Conservation (phyloP, 2,888 invertebrate genomes). For the Platycheirus albimanus region DNA sequence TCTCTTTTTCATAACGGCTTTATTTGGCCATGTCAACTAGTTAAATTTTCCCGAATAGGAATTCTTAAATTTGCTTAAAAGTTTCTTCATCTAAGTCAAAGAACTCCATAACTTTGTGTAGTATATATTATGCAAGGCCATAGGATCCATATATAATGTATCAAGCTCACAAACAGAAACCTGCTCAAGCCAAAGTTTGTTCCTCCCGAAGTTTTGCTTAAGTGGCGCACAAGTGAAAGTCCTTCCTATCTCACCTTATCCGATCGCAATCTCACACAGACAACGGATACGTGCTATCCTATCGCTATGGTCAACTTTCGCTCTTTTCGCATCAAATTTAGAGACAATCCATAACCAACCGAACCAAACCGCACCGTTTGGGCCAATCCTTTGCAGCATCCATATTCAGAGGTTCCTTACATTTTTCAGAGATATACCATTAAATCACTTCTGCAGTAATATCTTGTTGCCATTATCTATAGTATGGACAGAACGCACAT, state of each 20-base stretch:
- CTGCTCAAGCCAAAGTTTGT: slow-evolving; percentile 41
- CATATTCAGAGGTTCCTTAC: slow-evolving; percentile 19
- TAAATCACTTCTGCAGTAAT: slow-evolving; percentile 66
- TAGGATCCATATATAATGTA: not conserved
- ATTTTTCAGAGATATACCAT: slow-evolving; percentile 57
- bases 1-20: no score
- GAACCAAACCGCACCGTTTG: slow-evolving; percentile 48
- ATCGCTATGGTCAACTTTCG: slow-evolving; percentile 67
- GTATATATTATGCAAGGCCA: not conserved
- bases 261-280: slow-evolving; percentile 39
- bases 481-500: slow-evolving; percentile 64
- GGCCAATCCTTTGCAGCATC: slow-evolving; percentile 20
- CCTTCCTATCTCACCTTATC: slow-evolving; percentile 65
- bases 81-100: no score
- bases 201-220: slow-evolving; percentile 28
- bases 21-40: no score
- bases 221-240: slow-evolving; percentile 66
- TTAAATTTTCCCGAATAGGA: no score
- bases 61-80: no score
- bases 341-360: slow-evolving; percentile 47
- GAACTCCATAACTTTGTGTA: no score
- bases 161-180: slow-evolving; percentile 6
- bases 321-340: slow-evolving; percentile 69
- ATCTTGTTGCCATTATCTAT: slow-evolving; percentile 52
- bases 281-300: not conserved